phyloP scores from a whole-genome alignment of 1,140 invertebrate genomes.

The Aethina tumida region DNA sequence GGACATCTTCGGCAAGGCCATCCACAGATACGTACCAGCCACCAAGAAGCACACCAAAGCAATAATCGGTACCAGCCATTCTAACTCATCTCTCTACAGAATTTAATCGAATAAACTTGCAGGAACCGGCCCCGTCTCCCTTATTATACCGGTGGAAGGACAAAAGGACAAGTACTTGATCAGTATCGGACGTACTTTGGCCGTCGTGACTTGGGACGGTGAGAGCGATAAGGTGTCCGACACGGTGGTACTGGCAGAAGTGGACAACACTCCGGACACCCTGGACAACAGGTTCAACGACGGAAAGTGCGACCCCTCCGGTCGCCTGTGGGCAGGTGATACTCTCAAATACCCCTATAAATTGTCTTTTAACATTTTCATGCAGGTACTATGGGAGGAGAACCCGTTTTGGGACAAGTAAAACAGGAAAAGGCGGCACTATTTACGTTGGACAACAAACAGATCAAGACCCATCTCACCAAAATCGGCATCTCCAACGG shows the following conservation, averaged over 20 bases:
- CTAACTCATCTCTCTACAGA: too few species aligned
- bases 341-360: background rate
- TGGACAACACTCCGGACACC: slow-evolving; percentile 35
- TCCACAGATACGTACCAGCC: slow-evolving; percentile 34
- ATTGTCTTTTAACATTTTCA: slow-evolving; percentile 3
- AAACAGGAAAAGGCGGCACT: slow-evolving; percentile 19
- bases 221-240: slow-evolving; percentile 10
- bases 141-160: slow-evolving; percentile 20
- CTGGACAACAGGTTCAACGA: slow-evolving; percentile 67
- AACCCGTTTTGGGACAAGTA: slow-evolving; percentile 14
- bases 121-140: slow-evolving; percentile 13
- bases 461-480: slow-evolving; percentile 27
- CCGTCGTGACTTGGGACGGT: slow-evolving; percentile 24
- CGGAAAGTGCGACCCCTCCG: slow-evolving; percentile 72
- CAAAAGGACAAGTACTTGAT: slow-evolving; percentile 20
- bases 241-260: slow-evolving; percentile 41
- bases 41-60: slow-evolving; percentile 26
- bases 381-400: slow-evolving; percentile 23
- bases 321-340: slow-evolving; percentile 54
- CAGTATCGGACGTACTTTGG: slow-evolving; percentile 18
- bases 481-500: slow-evolving; percentile 68
- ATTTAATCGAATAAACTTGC: too few species aligned
- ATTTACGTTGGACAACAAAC: slow-evolving; percentile 13
- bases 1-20: slow-evolving; percentile 47
- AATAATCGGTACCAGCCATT: slow-evolving; percentile 24